Conservation (phyloP, 2,888 invertebrate genomes). For the Ophion costatus region DNA sequence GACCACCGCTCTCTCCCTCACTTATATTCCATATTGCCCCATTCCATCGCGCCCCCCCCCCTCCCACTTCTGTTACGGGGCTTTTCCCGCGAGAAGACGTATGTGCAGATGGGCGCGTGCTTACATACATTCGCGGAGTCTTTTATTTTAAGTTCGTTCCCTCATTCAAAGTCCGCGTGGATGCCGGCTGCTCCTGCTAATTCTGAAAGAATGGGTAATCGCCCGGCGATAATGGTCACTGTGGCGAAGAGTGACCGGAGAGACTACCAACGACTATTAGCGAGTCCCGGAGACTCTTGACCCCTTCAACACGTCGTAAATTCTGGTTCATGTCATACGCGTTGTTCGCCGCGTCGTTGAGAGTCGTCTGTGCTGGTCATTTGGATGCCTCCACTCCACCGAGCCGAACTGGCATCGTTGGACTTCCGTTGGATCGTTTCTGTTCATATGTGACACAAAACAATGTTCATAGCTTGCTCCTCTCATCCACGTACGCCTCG, state of each 20-base stretch:
- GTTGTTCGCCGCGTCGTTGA: constrained; percentile 12
- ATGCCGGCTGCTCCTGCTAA: constrained; percentile 75
- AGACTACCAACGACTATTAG: constrained; percentile 36
- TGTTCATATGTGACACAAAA: background rate
- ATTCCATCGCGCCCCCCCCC: constrained; percentile 21
- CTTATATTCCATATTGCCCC: constrained; percentile 36
- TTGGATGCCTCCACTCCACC: background rate
- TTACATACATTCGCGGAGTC: constrained; percentile 45
- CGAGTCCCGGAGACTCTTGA: constrained; percentile 52
- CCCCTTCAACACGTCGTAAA: constrained; percentile 33
- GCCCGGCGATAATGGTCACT: constrained; percentile 63
- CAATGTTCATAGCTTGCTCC: background rate
- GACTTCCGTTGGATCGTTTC: background rate
- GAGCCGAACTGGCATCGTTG: background rate
- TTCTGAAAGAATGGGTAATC: constrained; percentile 80
- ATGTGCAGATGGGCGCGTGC: constrained; percentile 29
- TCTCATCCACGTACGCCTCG: background rate
- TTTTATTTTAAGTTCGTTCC: constrained; percentile 48
- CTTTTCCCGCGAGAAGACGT: constrained; percentile 43
- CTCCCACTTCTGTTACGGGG: background rate
- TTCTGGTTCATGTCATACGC: constrained; percentile 27
- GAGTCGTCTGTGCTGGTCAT: constrained; percentile 9
- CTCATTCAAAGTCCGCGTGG: constrained; percentile 62
- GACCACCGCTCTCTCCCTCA: constrained; percentile 40
- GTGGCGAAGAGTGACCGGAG: constrained; percentile 5